Base-by-base conservation (phyloP, 2,113 vertebrate species). In the Odobenus rosmarus region DNA sequence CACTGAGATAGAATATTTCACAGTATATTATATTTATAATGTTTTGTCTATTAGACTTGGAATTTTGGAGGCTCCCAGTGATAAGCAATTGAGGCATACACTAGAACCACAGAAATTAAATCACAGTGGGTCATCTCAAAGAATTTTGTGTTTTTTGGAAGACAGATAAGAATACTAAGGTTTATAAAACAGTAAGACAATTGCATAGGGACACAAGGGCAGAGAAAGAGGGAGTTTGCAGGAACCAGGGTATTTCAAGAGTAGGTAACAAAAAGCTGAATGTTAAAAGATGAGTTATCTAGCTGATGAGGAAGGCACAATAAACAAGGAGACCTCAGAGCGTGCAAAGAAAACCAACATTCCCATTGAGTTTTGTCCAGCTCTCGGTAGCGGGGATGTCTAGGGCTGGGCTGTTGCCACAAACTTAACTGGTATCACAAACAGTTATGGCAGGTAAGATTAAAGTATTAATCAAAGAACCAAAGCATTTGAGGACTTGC, bases 1-100 rank as follows among this genome's bases (percentile, higher is more conserved):
- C 93, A 46, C 71, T 71, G 62, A 95, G 49, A 79, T 42, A 84
- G 69, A 95, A 71, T 93, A 42, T 74, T 91, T 95, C 21, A 71
- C 23, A 84, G 62, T 55, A 62, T 69, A 89, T 61, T 85, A 46
- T 26, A 51, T 67, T 91, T 72, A 33, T 51, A 59, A 83, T 11
- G 0, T 89, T 90, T 80, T 90, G 23, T 57, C 12, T 55, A 16
- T 80, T 93, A 64, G 26, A 87, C n/a, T 87, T 92, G 31, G 57
- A 71, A 62, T 88, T 95, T 64, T 31, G 26, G 5, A 55, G 28
- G 5, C 10, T 36, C 9, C 5, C 5, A 11, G 5, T 33, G 8
- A 91, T 91, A 95, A 86, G 51, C 23, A 91, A 82, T 24, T 79
- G 61, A 96, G 21, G 26, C 16, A 49, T 55, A 9, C 26, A 67